Evolutionary conservation across 2,797 vertebrate species (phyloP), one percentile per base, ranked within the genome.

Genomic region (Vireo griseus): DNA sequence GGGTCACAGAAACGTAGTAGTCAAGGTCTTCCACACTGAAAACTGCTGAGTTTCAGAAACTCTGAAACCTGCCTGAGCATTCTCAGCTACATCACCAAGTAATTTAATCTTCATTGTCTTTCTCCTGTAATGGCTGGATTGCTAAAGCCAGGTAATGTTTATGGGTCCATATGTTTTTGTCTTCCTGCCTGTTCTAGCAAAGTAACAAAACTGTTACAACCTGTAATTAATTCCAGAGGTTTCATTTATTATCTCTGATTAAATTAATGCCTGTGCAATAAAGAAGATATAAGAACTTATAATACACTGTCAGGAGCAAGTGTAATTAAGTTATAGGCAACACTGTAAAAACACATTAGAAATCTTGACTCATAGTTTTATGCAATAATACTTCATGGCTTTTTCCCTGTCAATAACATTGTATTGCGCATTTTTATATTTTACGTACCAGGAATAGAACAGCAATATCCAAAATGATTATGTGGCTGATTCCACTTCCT

Each of bases 161-260:
- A 86, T 80, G 25, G 35, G 58, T 61, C 59, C 59, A 50, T 37
- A 65, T 71, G 59, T 78, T 95, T 95, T 87, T 93, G 67, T 86
- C 92, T 85, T 94, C 47, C 44, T 13, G 8, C 57, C 68, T 91
- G 61, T 74, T 79, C 86, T 57, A 68, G 31, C 45, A 89, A 89
- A 66, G 68, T 77, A 92, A 83, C 47, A 89, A 77, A 86, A 93
- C 47, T 77, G 35, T 90, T 93, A 92, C 1, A 15, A 93, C 86
- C 78, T 94, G 47, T 89, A 95, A 95, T 95, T 94, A 95, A 86
- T 88, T 88, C 63, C 35, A 88, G 78, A 91, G 68, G 68, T 69
- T 96, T 88, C 44, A 22, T 66, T 83, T 74, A 83, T 75, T 90
- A 89, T 86, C 84, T 90, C 74, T 59, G 91, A 87, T 81, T 92